A percentile compares a stretch with the other conserved stretches of the same genome.
Conservation (phyloP, 2,888 invertebrate genomes). For the Craniophora ligustri region DNA sequence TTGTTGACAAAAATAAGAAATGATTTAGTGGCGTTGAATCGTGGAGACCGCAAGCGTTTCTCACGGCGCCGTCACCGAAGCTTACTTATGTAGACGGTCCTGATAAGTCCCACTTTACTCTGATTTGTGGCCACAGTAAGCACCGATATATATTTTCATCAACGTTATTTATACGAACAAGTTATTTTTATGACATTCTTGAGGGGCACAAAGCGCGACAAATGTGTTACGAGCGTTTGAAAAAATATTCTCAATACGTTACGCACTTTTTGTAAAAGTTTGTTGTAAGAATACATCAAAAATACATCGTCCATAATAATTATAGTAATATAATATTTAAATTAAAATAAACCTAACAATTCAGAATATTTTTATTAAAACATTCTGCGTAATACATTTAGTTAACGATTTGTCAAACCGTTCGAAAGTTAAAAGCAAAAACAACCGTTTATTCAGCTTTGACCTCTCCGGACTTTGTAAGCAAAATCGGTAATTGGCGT, state of each 20-base stretch:
- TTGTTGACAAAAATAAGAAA: slow-evolving; percentile 54
- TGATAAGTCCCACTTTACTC: slow-evolving; percentile 68
- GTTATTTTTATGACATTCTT: slow-evolving; percentile 77
- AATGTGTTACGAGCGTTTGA: slow-evolving; percentile 72
- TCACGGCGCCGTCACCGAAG: slow-evolving; percentile 51
- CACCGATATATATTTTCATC: slow-evolving; percentile 75
- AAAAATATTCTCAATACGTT: slow-evolving; percentile 73
- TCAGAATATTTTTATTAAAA: no score
- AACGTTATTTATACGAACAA: slow-evolving; percentile 76
- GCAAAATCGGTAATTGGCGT: slow-evolving; percentile 49
- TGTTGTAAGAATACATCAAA: no score
- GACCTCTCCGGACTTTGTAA: slow-evolving; percentile 41
- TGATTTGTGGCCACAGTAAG: slow-evolving; percentile 75
- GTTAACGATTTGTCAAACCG: neutral
- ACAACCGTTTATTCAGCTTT: slow-evolving; percentile 33
- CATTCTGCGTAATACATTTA: neutral
- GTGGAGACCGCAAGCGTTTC: slow-evolving; percentile 43
- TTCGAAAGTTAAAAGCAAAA: slow-evolving; percentile 26
- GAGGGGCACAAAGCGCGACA: slow-evolving; percentile 69
- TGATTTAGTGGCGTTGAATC: slow-evolving; percentile 38
- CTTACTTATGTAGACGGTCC: slow-evolving; percentile 62
- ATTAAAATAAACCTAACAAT: no score
- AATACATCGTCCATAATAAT: no score
- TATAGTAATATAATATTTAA: no score
- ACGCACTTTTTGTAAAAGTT: slow-evolving; percentile 55